These are phyloP conservation scores for Artemisiospiza belli DNA, from an alignment of 2,113 vertebrate species.

Conservation along the genomic window DNA sequence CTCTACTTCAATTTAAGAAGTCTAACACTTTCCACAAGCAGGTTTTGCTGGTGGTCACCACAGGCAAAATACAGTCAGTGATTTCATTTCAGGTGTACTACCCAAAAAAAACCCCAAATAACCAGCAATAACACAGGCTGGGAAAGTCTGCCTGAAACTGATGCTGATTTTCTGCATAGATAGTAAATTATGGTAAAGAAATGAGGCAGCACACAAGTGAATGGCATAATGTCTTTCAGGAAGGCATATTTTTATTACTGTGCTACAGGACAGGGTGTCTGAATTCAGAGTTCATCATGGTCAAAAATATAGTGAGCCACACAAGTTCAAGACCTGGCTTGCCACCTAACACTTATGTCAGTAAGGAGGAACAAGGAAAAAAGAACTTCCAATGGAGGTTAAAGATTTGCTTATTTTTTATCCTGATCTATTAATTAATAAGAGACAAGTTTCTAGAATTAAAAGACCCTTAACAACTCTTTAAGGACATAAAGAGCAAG, in stretches of 20 bases:
- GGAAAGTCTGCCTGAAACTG: constrained; percentile 14
- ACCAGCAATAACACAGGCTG: not conserved
- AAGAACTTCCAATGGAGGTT: not conserved
- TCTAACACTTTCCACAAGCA: not conserved
- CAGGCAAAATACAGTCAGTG: not conserved
- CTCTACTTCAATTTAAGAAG: not conserved
- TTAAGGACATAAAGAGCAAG: not conserved
- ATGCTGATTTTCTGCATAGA: not conserved
- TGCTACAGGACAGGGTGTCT: not conserved
- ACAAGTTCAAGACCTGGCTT: not conserved
- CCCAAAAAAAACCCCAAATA: not conserved
- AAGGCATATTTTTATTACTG: constrained; percentile 64
- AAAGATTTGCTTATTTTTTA: not conserved
- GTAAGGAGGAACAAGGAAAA: not conserved
- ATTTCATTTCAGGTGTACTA: constrained; percentile 28
- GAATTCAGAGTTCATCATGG: constrained; percentile 44
- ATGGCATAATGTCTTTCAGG: constrained; percentile 40
- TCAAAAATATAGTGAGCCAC: not conserved
- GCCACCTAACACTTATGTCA: not conserved
- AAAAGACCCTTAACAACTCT: constrained; percentile 39
- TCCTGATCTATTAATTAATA: constrained; percentile 16
- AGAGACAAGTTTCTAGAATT: constrained; percentile 27
- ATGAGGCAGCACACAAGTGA: not conserved
- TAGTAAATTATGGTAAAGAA: constrained; percentile 23
- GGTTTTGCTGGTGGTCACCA: not conserved